A percentile compares a stretch with the other conserved stretches of the same genome.
These are phyloP conservation scores for Sapajus apella DNA, from an alignment of 2,113 vertebrate genomes.

Conservation along the genomic window DNA sequence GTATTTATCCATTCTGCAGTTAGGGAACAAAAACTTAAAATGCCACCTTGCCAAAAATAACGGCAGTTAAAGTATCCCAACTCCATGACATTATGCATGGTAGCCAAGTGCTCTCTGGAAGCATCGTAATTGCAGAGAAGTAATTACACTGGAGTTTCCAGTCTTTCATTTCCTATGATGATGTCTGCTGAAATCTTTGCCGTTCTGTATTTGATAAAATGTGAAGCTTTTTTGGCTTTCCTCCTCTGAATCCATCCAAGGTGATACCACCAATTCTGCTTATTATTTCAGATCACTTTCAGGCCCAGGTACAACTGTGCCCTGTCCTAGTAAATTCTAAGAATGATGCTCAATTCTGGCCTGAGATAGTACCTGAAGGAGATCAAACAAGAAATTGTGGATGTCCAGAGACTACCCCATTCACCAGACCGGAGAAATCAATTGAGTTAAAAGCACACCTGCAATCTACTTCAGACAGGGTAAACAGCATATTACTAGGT, in stretches of 20 bases:
- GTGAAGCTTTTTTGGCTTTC: not conserved
- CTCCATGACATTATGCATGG: not conserved
- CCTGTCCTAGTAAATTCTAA: not conserved
- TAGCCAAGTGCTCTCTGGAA: conserved; percentile 32
- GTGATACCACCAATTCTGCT: not conserved
- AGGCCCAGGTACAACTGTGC: not conserved
- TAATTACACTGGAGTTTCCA: not conserved
- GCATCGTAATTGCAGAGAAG: not conserved
- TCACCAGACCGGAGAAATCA: not conserved
- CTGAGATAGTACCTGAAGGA: not conserved
- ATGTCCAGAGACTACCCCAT: not conserved
- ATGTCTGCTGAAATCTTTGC: conserved; percentile 39
- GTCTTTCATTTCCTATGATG: not conserved
- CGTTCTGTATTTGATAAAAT: conserved; percentile 6
- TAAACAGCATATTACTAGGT: not conserved
- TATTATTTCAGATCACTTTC: conserved; percentile 3
- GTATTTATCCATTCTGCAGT: conserved; percentile 64
- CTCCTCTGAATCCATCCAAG: not conserved
- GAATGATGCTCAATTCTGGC: not conserved
- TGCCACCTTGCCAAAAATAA: conserved; percentile 68
- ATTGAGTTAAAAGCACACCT: not conserved
- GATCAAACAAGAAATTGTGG: not conserved
- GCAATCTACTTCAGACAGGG: not conserved
- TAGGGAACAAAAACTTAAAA: conserved; percentile 68
- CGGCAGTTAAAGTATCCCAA: conserved; percentile 16